Evolutionary conservation across 1,140 invertebrate genomes (phyloP), one percentile per base, ranked within the genome.

Genomic region (Ostrea denselamellosa): DNA sequence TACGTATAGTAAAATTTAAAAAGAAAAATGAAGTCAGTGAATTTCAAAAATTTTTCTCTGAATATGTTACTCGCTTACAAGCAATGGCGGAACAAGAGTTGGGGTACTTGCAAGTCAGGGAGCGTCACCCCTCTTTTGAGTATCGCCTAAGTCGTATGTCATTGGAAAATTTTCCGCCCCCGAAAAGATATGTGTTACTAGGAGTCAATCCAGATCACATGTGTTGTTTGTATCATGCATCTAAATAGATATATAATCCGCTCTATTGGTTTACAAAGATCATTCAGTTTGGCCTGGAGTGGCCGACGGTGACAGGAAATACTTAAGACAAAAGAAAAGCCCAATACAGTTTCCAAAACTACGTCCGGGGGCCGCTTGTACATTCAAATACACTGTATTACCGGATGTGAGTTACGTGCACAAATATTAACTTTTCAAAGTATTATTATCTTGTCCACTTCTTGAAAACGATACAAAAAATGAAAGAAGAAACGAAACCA

Each of bases 321-420:
- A 77, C 68, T 77, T 77, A 77, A 77, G 68, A 77, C 68, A 77
- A 77, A 62, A 77, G 68, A 77, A 77, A 77, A 77, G 25, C 68
- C 68, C 68, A 77, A 77, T 77, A 77, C 68, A 77, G 68, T 77
- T 77, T 34, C 68, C 25, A 77, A 77, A 77, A 77, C 68, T 77
- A 77, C 68, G 28, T 77, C 68, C 25, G 25, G 28, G 10, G 25
- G 22, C 5, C 8, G n/a, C 65, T 56, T 62, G 56, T 62, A 19
- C 17, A 62, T 7, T 62, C 56, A 25, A 28, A 28, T 77, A 44
- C 68, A 28, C 9, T 12, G 68, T 77, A 28, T 28, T 77, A 19
- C 17, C 56, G 17, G n/a, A n/a, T 19, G 14, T 62, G 56, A 62
- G 56, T 34, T 10, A 28, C 25, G 28, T 77, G 8, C 14, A 77